Base-by-base conservation (phyloP, 2,888 invertebrate species). In the Lasioglossum villosulum region DNA sequence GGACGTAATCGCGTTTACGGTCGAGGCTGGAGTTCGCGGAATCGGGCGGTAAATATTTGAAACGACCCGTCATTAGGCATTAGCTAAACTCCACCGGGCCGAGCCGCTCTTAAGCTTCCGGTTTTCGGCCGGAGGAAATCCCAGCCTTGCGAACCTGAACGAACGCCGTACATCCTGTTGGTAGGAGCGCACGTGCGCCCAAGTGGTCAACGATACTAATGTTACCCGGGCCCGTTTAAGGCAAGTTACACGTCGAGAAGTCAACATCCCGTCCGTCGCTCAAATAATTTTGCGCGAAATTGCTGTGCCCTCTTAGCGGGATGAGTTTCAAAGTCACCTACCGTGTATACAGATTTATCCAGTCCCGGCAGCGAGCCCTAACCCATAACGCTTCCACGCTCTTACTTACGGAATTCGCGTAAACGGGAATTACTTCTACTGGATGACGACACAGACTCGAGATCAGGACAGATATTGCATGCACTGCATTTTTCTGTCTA, bases 41-140 rank as follows among this genome's bases (percentile, higher is more conserved):
- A 91, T 91, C 87, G 89, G 89, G 83, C 89, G 88, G 91, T 92
- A 92, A 92, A 92, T 92, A 92, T 92, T 92, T 90, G 86, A 88
- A 91, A 92, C 91, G 89, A 91, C 89, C 88, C 92, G 90, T 90
- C 92, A 90, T 92, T 92, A 91, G 88, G 89, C 90, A 90, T 90
- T 89, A 92, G 83, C 89, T 88, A 89, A 91, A 90, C 89, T 88
- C 87, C 84, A 63, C 80, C 78, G 75, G 83, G 84, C 56, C 56
- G 80, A 82, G 76, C 88, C 88, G 83, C 88, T 89, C 89, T 91
- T 90, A 90, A 91, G 90, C 90, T 88, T 89, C 90, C 88, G 89
- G 88, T 78, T 86, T 70, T 85, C 82, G 63, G 63, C 76, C 84
- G 85, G 79, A 91, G 88, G 89, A 91, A 91, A 91, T 91, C 91